Evolutionary conservation across 2,888 invertebrate genomes (phyloP).

Genomic region (Erebia aethiops): DNA sequence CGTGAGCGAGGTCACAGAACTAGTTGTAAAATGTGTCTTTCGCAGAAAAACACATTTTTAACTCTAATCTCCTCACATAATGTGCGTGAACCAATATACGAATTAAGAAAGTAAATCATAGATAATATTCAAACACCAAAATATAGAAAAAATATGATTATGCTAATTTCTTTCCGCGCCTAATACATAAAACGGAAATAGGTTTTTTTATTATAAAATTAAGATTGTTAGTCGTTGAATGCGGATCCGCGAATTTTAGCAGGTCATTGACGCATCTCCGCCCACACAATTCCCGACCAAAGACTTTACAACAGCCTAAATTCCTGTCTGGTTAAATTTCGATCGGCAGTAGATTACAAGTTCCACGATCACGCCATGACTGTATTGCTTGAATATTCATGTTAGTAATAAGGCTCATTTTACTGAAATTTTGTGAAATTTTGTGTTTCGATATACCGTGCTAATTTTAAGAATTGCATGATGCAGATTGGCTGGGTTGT

Average conservation of each 20-base stretch:
- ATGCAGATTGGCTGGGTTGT: not conserved
- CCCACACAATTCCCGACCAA: conserved; percentile 71
- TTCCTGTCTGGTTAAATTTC: conserved; percentile 38
- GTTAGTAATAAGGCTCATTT: not conserved
- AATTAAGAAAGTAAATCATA: not conserved
- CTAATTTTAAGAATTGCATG: not conserved
- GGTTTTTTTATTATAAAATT: conserved; percentile 31
- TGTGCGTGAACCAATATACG: not conserved
- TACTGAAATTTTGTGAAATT: not conserved
- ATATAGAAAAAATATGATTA: not conserved
- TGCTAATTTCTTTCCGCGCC: not conserved
- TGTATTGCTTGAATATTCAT: conserved; percentile 16
- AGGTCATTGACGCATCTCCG: conserved; percentile 81
- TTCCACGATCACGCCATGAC: conserved; percentile 26
- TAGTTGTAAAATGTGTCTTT: conserved; percentile 80
- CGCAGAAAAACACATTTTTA: conserved; percentile 68
- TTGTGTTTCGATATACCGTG: not conserved
- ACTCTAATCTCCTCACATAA: conserved; percentile 17
- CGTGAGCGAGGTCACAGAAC: conserved; percentile 84
- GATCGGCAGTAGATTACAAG: conserved; percentile 33
- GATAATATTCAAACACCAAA: not conserved
- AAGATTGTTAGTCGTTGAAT: conserved; percentile 57
- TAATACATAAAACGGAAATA: conserved; percentile 9
- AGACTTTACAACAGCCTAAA: conserved; percentile 45
- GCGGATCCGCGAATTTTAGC: conserved; percentile 78